Evolutionary conservation across 2,113 vertebrate species (phyloP).

Genomic region (Aramus guarauna): DNA sequence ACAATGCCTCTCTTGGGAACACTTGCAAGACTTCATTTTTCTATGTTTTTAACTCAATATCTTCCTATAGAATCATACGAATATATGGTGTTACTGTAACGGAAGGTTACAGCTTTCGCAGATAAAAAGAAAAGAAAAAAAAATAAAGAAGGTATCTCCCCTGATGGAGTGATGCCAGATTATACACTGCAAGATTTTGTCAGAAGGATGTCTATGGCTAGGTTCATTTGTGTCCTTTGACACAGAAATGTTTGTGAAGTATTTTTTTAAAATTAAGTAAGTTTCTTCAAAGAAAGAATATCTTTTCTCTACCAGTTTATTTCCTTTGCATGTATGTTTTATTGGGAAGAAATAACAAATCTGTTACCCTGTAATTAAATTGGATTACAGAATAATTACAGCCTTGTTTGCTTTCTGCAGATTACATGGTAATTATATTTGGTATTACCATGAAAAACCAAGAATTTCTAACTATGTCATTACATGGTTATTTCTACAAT

Average conservation of each 20-base stretch:
- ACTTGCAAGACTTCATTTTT: not conserved
- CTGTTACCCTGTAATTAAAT: slow-evolving; percentile 76
- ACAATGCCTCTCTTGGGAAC: not conserved
- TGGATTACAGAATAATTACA: slow-evolving; percentile 80
- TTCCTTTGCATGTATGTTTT: slow-evolving; percentile 64
- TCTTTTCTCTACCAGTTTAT: slow-evolving; percentile 16
- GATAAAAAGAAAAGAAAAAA: not conserved
- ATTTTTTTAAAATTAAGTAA: not conserved
- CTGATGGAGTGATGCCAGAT: not conserved
- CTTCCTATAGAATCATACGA: not conserved
- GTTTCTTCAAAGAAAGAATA: slow-evolving; percentile 14
- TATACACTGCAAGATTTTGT: not conserved
- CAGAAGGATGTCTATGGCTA: not conserved
- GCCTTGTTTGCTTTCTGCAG: slow-evolving; percentile 76
- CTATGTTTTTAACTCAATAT: not conserved
- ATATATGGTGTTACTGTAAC: not conserved
- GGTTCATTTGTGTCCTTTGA: not conserved
- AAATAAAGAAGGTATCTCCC: not conserved
- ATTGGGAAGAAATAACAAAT: slow-evolving; percentile 71
- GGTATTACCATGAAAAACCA: slow-evolving; percentile 79
- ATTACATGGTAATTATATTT: slow-evolving; percentile 83
- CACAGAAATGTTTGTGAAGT: not conserved
- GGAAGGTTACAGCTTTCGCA: not conserved
- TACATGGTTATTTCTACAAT: slow-evolving; percentile 80
- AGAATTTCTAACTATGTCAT: slow-evolving; percentile 79